Evolutionary conservation across 2,888 invertebrate species (phyloP).

Genomic region (Venustoraphidia nigricollis): DNA sequence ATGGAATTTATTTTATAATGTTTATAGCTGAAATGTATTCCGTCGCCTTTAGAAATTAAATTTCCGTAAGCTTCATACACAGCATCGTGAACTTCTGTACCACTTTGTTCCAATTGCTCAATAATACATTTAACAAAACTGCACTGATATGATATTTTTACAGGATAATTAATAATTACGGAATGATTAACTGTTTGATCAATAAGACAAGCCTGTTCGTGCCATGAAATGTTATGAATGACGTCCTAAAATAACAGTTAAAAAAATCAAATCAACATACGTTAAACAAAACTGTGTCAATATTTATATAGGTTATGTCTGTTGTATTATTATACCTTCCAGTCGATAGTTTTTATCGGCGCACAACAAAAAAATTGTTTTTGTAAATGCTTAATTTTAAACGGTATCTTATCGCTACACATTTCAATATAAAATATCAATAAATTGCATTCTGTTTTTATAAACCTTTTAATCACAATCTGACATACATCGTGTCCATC

Average conservation of each 20-base stretch:
- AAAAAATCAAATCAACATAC: not conserved
- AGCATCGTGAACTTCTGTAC: constrained; percentile 44
- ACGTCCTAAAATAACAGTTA: constrained; percentile 13
- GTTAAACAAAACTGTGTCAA: too few species aligned
- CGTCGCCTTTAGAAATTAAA: constrained; percentile 27
- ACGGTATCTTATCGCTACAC: too few species aligned
- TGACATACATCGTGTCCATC: too few species aligned
- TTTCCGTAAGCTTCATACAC: constrained; percentile 44
- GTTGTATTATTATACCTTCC: too few species aligned
- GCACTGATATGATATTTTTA: constrained; percentile 43
- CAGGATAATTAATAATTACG: constrained; percentile 39
- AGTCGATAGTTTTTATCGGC: too few species aligned
- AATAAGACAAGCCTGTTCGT: constrained; percentile 41
- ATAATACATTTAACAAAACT: constrained; percentile 51
- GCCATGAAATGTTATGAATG: constrained; percentile 22
- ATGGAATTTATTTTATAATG: constrained; percentile 38
- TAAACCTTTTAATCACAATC: too few species aligned
- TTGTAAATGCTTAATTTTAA: too few species aligned
- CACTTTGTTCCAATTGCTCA: constrained; percentile 33
- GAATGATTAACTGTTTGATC: constrained; percentile 38
- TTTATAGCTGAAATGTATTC: constrained; percentile 35
- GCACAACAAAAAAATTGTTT: too few species aligned
- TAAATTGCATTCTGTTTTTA: too few species aligned
- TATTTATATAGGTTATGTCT: too few species aligned
- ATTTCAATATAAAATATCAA: too few species aligned